A percentile compares a stretch with the other conserved stretches of the same genome.
These are phyloP conservation scores for Stegostoma tigrinum DNA, from an alignment of 2,113 vertebrate species.

Conservation along the genomic window DNA sequence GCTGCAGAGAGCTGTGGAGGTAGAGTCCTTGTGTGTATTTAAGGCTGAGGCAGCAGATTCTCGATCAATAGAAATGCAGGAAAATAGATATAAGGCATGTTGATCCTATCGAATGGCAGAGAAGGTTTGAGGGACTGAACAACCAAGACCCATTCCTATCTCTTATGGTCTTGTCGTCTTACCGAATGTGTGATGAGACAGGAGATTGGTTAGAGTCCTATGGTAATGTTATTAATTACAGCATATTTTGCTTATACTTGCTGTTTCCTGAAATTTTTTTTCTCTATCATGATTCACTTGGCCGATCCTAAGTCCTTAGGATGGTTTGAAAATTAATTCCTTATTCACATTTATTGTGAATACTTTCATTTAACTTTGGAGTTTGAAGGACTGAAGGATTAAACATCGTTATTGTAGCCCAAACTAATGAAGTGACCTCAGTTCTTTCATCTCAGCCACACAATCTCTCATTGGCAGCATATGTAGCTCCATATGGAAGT, in stretches of 20 bases:
- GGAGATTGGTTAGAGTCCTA: not conserved
- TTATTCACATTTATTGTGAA: not conserved
- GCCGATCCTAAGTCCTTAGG: not conserved
- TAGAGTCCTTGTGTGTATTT: no score
- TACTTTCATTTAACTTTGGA: not conserved
- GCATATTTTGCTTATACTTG: not conserved
- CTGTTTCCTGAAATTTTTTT: not conserved
- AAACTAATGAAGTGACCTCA: not conserved
- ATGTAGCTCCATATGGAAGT: not conserved
- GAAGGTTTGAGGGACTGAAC: no score
- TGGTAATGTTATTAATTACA: not conserved
- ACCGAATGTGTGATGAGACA: not conserved
- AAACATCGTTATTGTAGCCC: not conserved
- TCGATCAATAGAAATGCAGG: no score
- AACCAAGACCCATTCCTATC: no score
- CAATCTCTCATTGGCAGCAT: not conserved
- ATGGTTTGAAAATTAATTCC: not conserved
- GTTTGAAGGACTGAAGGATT: not conserved
- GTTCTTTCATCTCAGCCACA: not conserved
- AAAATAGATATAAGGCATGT: no score
- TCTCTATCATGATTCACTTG: not conserved
- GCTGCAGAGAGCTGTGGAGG: no score
- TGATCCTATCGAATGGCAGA: no score
- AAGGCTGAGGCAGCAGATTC: no score
- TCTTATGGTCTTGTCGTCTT: no score